Conservation (phyloP, 2,797 vertebrate species). For the Adelosebastes latens region DNA sequence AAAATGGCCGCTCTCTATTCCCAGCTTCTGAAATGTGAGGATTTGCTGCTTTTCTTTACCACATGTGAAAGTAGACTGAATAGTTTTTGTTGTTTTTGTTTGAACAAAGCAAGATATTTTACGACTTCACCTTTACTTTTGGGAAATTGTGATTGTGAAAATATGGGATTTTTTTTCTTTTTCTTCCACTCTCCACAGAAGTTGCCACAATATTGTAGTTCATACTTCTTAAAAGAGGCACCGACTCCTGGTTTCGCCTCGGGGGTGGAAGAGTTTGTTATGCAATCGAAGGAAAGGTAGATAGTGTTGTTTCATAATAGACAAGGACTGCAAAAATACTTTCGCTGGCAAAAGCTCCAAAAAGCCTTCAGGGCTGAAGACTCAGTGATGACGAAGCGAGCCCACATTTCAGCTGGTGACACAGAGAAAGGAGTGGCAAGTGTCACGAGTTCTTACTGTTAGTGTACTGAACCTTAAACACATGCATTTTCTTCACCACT, state of each 20-base stretch:
- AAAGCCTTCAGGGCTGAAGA: neutral
- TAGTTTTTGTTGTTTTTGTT: neutral
- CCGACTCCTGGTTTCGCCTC: neutral
- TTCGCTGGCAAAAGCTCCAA: neutral
- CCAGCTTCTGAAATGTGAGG: neutral
- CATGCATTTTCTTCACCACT: neutral
- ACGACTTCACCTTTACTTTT: neutral
- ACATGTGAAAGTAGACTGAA: neutral
- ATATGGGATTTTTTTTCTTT: neutral
- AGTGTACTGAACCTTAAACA: neutral
- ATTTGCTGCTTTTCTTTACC: neutral
- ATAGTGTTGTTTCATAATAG: constrained; percentile 22
- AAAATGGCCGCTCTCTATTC: neutral
- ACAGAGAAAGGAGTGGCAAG: neutral
- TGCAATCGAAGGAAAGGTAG: neutral
- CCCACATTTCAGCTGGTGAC: neutral
- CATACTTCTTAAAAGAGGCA: neutral
- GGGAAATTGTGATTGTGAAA: neutral
- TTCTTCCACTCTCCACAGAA: neutral
- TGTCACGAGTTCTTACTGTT: neutral
- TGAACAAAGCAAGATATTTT: neutral
- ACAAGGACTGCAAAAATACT: neutral
- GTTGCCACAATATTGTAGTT: too few relatives aligned
- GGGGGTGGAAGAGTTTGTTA: neutral
- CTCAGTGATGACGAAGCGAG: neutral